phyloP scores from a whole-genome alignment of 1,140 invertebrate species.

The Nasonia longicornis region DNA sequence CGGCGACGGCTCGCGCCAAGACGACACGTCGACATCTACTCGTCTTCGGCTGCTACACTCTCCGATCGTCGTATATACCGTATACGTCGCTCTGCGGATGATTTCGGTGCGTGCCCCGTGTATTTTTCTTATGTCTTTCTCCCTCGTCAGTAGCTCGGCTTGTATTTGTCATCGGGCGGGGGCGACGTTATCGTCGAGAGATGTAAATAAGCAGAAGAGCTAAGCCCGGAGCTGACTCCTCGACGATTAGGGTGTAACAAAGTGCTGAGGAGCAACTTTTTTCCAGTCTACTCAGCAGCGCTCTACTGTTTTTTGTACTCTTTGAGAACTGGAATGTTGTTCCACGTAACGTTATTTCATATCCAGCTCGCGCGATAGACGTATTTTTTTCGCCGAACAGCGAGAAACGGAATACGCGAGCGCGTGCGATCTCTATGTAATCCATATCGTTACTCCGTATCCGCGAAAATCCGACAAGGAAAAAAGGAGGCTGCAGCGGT shows the following conservation, averaged over 20 bases:
- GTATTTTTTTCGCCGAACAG: neutral
- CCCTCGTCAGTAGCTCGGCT: neutral
- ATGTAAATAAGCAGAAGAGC: neutral
- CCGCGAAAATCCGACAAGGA: neutral
- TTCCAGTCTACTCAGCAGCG: neutral
- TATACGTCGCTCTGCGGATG: neutral
- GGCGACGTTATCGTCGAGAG: neutral
- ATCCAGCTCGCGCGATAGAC: neutral
- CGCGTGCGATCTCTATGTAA: neutral
- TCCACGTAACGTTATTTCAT: neutral
- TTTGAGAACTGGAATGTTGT: neutral
- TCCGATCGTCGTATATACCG: no score
- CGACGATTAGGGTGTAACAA: conserved; percentile 34
- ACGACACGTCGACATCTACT: neutral
- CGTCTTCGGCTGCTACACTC: neutral
- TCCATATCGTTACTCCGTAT: neutral
- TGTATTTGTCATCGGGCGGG: neutral
- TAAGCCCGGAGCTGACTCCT: conserved; percentile 1
- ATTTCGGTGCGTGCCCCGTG: neutral
- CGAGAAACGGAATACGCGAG: neutral
- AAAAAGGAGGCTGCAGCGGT: no score
- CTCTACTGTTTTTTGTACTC: neutral
- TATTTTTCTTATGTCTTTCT: neutral
- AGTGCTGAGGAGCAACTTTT: conserved; percentile 2
- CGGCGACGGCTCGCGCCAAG: neutral